Conservation (phyloP, 2,113 vertebrate genomes). For the Spea bombifrons region DNA sequence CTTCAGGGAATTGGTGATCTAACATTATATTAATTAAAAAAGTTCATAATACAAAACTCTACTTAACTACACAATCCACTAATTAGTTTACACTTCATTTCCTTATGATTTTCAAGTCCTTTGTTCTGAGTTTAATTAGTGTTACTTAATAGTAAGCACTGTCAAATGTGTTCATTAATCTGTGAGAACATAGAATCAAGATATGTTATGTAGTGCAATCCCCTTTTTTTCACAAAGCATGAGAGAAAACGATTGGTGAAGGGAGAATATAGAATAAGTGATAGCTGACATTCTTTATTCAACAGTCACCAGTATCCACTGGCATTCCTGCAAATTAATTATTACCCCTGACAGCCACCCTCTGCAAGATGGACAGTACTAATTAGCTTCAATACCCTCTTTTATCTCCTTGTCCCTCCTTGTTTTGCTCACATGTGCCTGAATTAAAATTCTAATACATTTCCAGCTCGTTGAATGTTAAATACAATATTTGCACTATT, state of each 20-base stretch:
- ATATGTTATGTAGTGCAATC: conserved; percentile 44
- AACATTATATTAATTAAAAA: conserved; percentile 35
- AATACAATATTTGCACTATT: no score
- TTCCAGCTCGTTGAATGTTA: no score
- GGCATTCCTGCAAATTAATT: conserved; percentile 24
- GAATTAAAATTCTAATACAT: neutral
- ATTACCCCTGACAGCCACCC: conserved; percentile 16
- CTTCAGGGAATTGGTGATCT: conserved; percentile 9
- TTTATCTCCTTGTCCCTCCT: neutral
- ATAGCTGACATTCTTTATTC: conserved; percentile 41
- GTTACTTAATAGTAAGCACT: conserved; percentile 46
- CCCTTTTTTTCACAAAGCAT: conserved; percentile 42
- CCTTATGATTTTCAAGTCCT: conserved; percentile 42
- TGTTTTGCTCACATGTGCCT: neutral
- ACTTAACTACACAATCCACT: conserved; percentile 14
- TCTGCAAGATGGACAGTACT: conserved; percentile 10
- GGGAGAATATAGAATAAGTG: conserved; percentile 8
- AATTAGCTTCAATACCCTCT: conserved; percentile 20
- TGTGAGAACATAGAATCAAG: conserved; percentile 43
- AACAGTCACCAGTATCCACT: conserved; percentile 28
- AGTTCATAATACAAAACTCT: conserved; percentile 21
- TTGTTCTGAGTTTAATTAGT: conserved; percentile 46
- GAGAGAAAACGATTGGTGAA: conserved; percentile 2
- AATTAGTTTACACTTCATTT: conserved; percentile 47
- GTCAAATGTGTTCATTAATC: conserved; percentile 44